These are phyloP conservation scores for Nothobranchius furzeri DNA, from an alignment of 2,113 vertebrate species.

Conservation along the genomic window DNA sequence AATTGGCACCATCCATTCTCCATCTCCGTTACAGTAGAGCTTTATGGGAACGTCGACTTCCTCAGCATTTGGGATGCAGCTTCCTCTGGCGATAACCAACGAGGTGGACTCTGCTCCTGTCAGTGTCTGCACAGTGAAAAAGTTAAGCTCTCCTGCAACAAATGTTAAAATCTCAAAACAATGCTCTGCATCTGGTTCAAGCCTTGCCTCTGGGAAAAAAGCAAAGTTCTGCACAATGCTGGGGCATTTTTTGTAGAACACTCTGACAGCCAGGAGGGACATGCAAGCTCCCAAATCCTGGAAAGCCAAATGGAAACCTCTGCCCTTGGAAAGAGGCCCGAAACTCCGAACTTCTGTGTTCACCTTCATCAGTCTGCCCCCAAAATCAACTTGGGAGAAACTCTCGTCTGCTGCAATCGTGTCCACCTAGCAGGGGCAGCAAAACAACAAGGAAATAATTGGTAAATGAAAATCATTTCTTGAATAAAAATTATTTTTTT, in stretches of 20 bases:
- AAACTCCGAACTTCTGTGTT: conserved; percentile 98
- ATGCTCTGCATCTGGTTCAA: not conserved
- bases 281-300: conserved; percentile 98
- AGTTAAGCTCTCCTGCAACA: not conserved
- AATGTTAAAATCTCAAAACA: not conserved
- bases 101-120: conserved; percentile 97
- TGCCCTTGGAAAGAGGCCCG: conserved; percentile 87
- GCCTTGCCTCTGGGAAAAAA: conserved; percentile 86
- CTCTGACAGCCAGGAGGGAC: conserved; percentile 94
- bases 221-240: conserved; percentile 96
- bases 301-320: conserved; percentile 96
- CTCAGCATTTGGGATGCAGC: conserved; percentile 92
- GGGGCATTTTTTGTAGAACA: conserved; percentile 98
- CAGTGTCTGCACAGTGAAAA: conserved; percentile 80
- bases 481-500: too few relatives aligned
- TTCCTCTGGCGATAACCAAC: conserved; percentile 92
- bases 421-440: conserved; percentile 80
- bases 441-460: not conserved
- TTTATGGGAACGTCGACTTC: conserved; percentile 97
- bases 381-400: conserved; percentile 92
- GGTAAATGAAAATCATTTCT: not conserved
- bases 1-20: conserved; percentile 99
- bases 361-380: conserved; percentile 96
- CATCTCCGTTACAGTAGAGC: conserved; percentile 96
- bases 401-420: conserved; percentile 86